Base-by-base conservation (phyloP, 2,888 invertebrate species). In the Siphonodentalium dalli region DNA sequence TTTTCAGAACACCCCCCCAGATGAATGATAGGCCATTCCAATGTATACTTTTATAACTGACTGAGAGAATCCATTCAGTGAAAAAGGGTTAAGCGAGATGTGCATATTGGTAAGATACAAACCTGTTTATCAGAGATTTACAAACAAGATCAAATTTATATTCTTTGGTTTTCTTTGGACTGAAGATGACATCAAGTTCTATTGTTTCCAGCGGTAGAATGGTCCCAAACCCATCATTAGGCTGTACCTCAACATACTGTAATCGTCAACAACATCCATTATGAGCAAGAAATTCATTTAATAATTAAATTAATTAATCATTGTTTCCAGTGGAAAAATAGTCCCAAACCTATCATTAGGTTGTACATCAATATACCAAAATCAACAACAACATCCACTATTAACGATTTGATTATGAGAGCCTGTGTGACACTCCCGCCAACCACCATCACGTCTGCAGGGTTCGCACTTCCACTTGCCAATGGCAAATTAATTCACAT, bases 281-380 rank as follows among this genome's bases (percentile, higher is more conserved):
- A n/a, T n/a, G n/a, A n/a, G n/a, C 21, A 28, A 43, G 11, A 54
- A 38, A 18, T 37, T 8, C n/a, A 0, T n/a, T 15, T 20, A 9
- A 20, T 9, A 39, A 39, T 18, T 15, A 43, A 15, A 23, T 18
- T 20, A 34, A 6, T 21, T 45, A 23, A 21, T 34, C n/a, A 82
- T 61, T 2, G 75, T 80, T 58, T 82, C 81, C 42, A 75, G 55
- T 3, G 82, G 82, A 24, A 82, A 54, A 45, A 82, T 54, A 9
- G 78, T 80, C 15, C 81, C 82, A 71, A 82, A 82, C 0, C 81
- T 81, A 68, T 82, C 81, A 63, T 80, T 78, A 1, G 82, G 81
- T 52, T 82, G 81, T 0, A 82, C 74, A 40, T 80, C 79, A 31
- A 81, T 69, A 67, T 68, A 79, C 82, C 82, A 65, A 23, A 69